Evolutionary conservation across 2,797 vertebrate genomes (phyloP), one percentile per base, ranked within the genome.

Genomic region (Chelon auratus): DNA sequence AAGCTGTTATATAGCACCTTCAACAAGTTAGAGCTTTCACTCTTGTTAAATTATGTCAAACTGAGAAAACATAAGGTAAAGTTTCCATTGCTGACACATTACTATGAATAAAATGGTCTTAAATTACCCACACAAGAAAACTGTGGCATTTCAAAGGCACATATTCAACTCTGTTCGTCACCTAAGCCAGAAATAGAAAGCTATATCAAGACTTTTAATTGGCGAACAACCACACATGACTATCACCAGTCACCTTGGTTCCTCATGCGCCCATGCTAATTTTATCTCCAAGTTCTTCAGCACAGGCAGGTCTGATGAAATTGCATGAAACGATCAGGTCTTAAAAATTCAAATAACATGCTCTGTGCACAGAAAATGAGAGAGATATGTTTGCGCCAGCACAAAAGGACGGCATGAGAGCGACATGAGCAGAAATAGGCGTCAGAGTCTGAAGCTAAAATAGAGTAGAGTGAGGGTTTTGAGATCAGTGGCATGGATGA

Each of bases 281-380:
- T 89, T 88, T 81, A 84, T 80, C 81, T 60, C 53, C 37, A 50
- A 69, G 26, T 86, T 85, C 71, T 77, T 82, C 14, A 43, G 70
- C 36, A n/a, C 65, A 33, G 61, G 74, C 82, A 65, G 58, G 75
- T 84, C 87, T 91, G 89, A 91, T 86, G 88, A 90, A 92, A 90
- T 51, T 68, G 62, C 56, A 62, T 69, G 88, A 90, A 92, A 92
- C 50, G 40, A 73, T 73, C 68, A 67, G 33, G 50, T 79, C 78
- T 83, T 88, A 62, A 85, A 87, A 77, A 83, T 85, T 87, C 51
- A 82, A 73, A 86, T 73, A 80, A 80, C 83, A 81, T 62, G 66
- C 66, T 72, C 39, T 5, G 55, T 63, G 70, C 72, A 60, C 42
- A 39, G 68, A 52, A 72, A 82, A 80, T 40, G 71, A 67, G 69